Evolutionary conservation across 2,888 invertebrate species (phyloP).

Genomic region (Cryptosula pallasiana): DNA sequence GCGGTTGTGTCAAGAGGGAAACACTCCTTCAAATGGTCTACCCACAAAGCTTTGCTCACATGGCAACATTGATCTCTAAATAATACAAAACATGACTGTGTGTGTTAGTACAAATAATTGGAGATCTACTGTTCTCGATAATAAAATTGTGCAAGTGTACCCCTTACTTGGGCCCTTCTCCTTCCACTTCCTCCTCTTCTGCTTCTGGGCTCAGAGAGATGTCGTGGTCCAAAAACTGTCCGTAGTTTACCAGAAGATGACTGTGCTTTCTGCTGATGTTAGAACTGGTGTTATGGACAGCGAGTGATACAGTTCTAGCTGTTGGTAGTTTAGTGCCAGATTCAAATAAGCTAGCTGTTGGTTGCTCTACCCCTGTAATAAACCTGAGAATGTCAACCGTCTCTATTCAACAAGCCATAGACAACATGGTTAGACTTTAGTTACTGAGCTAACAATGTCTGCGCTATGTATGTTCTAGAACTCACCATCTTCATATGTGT

Average conservation of each 20-base stretch:
- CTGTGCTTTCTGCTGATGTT: not conserved
- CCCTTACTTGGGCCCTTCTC: not conserved
- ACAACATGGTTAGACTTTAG: too few species aligned
- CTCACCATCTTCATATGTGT: too few species aligned
- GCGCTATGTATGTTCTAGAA: too few species aligned
- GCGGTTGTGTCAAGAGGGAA: not conserved
- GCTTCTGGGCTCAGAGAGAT: not conserved
- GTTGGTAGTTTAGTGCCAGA: not conserved
- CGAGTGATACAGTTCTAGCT: not conserved
- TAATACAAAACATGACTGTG: too few species aligned
- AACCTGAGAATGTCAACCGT: too few species aligned
- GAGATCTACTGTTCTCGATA: too few species aligned
- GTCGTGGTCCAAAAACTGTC: constrained; percentile 20
- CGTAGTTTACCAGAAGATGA: not conserved
- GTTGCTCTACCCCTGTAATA: not conserved
- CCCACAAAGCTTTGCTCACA: not conserved
- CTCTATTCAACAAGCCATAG: too few species aligned
- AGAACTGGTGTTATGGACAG: not conserved
- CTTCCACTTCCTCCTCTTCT: not conserved
- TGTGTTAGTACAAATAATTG: too few species aligned
- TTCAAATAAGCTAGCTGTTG: not conserved
- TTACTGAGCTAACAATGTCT: too few species aligned
- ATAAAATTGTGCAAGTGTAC: too few species aligned
- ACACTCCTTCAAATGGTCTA: constrained; percentile 3
- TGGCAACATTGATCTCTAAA: not conserved